Percentiles rank a stretch among this genome's conserved stretches.
Evolutionary conservation across 2,888 invertebrate species (phyloP).

Genomic region (Latrodectus elegans): DNA sequence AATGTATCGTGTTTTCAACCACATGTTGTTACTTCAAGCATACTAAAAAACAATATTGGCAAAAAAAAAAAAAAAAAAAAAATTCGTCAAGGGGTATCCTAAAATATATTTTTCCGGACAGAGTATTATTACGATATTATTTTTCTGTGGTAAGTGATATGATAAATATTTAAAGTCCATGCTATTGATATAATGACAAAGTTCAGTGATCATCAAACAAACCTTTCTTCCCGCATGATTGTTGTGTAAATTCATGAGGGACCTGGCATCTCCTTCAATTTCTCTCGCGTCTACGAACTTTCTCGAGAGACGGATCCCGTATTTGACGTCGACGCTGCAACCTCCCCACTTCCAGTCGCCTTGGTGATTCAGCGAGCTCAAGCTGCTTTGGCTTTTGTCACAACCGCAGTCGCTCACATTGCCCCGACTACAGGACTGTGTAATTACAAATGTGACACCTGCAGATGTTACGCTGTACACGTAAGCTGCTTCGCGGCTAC

Average conservation of each 20-base stretch:
- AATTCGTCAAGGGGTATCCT: too few species aligned
- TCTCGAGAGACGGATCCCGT: conserved; percentile 95
- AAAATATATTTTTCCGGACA: too few species aligned
- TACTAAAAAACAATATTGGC: too few species aligned
- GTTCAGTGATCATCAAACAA: conserved; percentile 72
- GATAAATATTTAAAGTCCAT: too few species aligned
- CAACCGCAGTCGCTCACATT: conserved; percentile 92
- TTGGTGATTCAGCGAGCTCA: conserved; percentile 84
- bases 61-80: too few species aligned
- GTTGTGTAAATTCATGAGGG: conserved; percentile 97
- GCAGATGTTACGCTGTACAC: conserved; percentile 79
- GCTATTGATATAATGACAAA: too few species aligned
- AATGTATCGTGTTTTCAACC: too few species aligned
- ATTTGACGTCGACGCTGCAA: conserved; percentile 96
- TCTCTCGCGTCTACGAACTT: conserved; percentile 95
- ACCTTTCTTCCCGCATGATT: conserved; percentile 98
- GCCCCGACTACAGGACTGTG: conserved; percentile 93
- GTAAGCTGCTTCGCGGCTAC: conserved; percentile 79
- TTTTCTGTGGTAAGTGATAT: too few species aligned
- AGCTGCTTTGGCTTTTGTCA: conserved; percentile 76
- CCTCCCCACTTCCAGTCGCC: conserved; percentile 97
- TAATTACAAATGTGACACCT: conserved; percentile 88
- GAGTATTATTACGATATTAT: too few species aligned
- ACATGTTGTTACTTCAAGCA: too few species aligned
- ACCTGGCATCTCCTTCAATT: conserved; percentile 86